Evolutionary conservation across 2,797 vertebrate species (phyloP), one percentile per base, ranked within the genome.

Genomic region (Hydrolagus colliei): DNA sequence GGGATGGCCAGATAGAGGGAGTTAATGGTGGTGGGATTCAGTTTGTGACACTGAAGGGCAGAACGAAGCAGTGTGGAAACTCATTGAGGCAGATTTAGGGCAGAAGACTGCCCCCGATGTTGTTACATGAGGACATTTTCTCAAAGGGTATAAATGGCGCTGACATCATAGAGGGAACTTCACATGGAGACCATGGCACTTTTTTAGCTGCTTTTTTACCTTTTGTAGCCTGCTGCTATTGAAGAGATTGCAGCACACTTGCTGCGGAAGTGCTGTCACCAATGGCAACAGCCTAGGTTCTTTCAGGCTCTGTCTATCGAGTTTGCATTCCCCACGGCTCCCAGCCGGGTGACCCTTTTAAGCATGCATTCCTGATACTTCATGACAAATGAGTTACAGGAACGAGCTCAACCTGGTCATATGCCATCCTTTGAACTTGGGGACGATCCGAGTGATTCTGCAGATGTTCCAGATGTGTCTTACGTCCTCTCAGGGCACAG

Each of bases 401-500:
- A 52, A 52, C 41, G 6, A 52, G 41, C 41, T 52, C 41, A 52
- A 52, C 41, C 41, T 52, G 41, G 41, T 52, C 41, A 52, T 1
- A 82, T 84, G 32, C 20, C 79, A 84, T 68, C 3, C 27, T 84
- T 84, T 71, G 32, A 68, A 84, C 32, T 61, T 77, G 18, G 20
- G 41, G 52, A 20, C 61, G 41, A 52, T 77, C n/a, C 61, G 20
- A 77, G 1, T 77, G 75, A 77, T 84, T 52, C 32, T 10, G 11
- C 41, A 11, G 79, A 35, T 84, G 32, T 16, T 65, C 32, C 79
- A 67, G 65, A 71, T 68, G 65, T 5, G 65, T 9, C 79, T 68
- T 67, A 68, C 20, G 65, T 68, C 65, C 65, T 71, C n/a, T 41
- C 41, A 9, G 62, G 16, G 35, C 71, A 9, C 27, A 71, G 79